These are phyloP conservation scores for Xestia c-nigrum DNA, from an alignment of 2,888 invertebrate genomes.

Conservation along the genomic window DNA sequence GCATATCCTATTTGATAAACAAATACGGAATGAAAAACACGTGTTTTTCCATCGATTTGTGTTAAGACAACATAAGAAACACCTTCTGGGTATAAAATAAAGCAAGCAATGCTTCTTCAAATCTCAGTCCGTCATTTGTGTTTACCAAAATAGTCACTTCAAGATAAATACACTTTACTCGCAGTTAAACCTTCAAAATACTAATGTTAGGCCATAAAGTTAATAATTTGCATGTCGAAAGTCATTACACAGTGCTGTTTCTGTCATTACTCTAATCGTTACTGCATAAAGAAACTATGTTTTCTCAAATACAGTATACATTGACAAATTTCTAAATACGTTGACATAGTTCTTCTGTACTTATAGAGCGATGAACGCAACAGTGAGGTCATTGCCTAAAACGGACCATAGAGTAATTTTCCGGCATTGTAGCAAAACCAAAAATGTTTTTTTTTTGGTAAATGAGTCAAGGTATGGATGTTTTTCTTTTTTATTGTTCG, in stretches of 20 bases:
- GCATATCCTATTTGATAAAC: constrained; percentile 5
- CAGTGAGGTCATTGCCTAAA: constrained; percentile 39
- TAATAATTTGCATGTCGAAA: constrained; percentile 48
- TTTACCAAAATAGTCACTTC: background rate
- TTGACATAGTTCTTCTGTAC: constrained; percentile 4
- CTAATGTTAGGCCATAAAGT: constrained; percentile 45
- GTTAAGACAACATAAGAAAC: background rate
- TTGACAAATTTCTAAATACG: constrained; percentile 11
- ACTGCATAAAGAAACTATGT: constrained; percentile 9
- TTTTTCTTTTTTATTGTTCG: constrained; percentile 32
- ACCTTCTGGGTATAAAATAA: background rate
- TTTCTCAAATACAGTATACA: constrained; percentile 21
- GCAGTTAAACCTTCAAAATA: constrained; percentile 22
- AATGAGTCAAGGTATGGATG: constrained; percentile 32
- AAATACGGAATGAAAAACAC: constrained; percentile 11
- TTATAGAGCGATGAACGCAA: constrained; percentile 23
- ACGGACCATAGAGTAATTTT: constrained; percentile 37
- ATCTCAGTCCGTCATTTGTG: background rate
- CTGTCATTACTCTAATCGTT: constrained; percentile 36
- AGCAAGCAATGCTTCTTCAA: background rate
- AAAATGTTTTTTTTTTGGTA: constrained; percentile 27
- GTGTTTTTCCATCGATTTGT: background rate
- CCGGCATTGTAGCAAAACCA: constrained; percentile 34
- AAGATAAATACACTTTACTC: background rate
- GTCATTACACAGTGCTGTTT: constrained; percentile 36